Evolutionary conservation across 2,888 invertebrate genomes (phyloP).

Genomic region (Mimumesa dahlbomi): DNA sequence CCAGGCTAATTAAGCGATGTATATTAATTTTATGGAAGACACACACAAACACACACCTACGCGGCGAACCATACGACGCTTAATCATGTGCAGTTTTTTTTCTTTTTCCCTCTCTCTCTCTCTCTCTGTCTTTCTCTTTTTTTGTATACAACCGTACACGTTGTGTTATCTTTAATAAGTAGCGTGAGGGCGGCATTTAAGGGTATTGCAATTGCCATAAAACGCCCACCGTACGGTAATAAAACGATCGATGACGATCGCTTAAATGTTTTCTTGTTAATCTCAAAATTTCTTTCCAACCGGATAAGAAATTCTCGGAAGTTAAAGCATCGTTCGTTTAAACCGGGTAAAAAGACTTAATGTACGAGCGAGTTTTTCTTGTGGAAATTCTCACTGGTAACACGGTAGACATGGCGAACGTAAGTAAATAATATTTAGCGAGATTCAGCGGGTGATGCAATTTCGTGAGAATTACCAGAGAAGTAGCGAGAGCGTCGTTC

Average conservation of each 20-base stretch:
- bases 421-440: too few species aligned
- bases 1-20: neutral
- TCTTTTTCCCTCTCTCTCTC: too few species aligned
- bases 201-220: slow-evolving; percentile 21
- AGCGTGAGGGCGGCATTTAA: slow-evolving; percentile 3
- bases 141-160: too few species aligned
- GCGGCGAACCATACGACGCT: neutral
- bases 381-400: too few species aligned
- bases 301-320: neutral
- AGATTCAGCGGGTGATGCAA: too few species aligned
- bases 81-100: neutral
- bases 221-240: slow-evolving; percentile 26
- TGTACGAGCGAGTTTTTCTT: too few species aligned
- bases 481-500: too few species aligned
- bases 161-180: slow-evolving; percentile 1
- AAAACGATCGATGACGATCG: neutral
- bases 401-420: too few species aligned
- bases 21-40: neutral
- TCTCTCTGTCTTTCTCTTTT: too few species aligned
- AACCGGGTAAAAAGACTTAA: too few species aligned
- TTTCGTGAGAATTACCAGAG: too few species aligned
- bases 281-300: slow-evolving; percentile 19
- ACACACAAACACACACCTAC: neutral
- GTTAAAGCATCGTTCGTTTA: too few species aligned
- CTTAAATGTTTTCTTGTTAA: slow-evolving; percentile 15